Evolutionary conservation across 92 coral and sea anemone species (phyloP).

Genomic region (Blastomussa wellsi): DNA sequence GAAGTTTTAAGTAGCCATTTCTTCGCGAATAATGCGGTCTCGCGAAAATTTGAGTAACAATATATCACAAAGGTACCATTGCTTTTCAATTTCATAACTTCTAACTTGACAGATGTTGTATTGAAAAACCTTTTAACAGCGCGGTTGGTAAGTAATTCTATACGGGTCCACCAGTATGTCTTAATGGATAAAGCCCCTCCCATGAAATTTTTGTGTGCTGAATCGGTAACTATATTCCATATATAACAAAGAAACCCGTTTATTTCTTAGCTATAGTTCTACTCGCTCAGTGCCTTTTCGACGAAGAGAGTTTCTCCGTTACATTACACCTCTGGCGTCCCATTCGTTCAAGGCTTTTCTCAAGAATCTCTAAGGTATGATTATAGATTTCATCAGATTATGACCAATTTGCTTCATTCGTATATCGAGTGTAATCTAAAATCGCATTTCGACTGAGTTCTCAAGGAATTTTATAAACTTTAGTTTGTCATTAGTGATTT

Average conservation of each 20-base stretch:
- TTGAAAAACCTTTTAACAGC: constrained; percentile 34
- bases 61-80: constrained; percentile 17
- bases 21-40: neutral
- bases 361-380: constrained; percentile 9
- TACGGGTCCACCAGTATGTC: constrained; percentile 28
- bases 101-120: constrained; percentile 32
- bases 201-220: constrained; percentile 23
- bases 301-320: neutral
- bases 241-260: constrained; percentile 20
- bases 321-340: neutral
- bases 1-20: neutral
- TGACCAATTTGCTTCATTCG: neutral
- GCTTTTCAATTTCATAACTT: constrained; percentile 22
- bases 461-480: neutral
- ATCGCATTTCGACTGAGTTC: neutral
- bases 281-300: neutral
- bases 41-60: neutral
- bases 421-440: neutral
- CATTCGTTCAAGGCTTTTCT: neutral
- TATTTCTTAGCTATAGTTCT: neutral
- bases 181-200: constrained; percentile 50
- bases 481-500: neutral
- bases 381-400: neutral
- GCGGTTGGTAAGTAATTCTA: constrained; percentile 24
- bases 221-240: constrained; percentile 30